Conservation (phyloP, 2,888 invertebrate species). For the Chirona hameri region DNA sequence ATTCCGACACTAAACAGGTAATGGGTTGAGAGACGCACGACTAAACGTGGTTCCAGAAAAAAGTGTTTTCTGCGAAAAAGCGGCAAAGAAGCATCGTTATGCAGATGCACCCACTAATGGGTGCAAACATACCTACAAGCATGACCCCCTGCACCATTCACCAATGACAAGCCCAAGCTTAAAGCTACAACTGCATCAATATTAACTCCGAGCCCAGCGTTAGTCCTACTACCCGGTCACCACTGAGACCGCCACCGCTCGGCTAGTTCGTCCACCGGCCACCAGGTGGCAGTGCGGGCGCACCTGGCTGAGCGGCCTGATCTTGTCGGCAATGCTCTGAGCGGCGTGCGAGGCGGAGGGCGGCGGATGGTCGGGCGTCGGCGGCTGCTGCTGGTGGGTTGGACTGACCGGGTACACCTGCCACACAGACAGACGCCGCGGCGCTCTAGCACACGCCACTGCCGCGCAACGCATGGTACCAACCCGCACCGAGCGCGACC, state of each 20-base stretch:
- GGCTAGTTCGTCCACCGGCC: background rate
- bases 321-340: constrained; percentile 81
- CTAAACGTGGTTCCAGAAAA: no score
- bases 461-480: background rate
- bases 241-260: background rate
- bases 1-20: no score
- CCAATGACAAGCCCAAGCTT: background rate
- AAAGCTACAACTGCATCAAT: background rate
- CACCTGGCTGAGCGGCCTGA: constrained; percentile 85
- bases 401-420: constrained; percentile 66
- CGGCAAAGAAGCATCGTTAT: background rate
- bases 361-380: constrained; percentile 91
- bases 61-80: no score
- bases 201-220: background rate
- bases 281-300: constrained; percentile 49
- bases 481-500: no score
- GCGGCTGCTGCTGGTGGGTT: constrained; percentile 84
- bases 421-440: background rate
- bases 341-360: constrained; percentile 86
- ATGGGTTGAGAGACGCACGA: no score
- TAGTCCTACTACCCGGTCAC: background rate
- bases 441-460: background rate
- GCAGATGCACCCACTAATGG: background rate
- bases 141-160: no score
- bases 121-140: background rate